Percentiles rank a stretch among this genome's conserved stretches.
Evolutionary conservation across 2,888 invertebrate genomes (phyloP).

Genomic region (Trachelus troglodyta): DNA sequence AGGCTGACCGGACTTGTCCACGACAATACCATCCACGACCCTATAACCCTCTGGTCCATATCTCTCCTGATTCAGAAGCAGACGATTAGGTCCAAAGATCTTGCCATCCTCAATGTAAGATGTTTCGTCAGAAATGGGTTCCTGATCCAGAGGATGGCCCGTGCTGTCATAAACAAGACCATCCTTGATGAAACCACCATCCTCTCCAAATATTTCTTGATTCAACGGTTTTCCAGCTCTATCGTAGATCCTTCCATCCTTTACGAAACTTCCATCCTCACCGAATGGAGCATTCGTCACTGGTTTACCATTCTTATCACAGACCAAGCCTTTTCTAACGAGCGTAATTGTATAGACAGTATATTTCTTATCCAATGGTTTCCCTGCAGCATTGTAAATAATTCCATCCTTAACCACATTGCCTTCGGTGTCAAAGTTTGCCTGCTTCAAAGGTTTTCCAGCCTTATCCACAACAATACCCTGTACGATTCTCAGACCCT

Average conservation of each 20-base stretch:
- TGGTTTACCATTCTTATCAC: constrained; percentile 55
- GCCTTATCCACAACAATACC: constrained; percentile 52
- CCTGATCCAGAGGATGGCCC: constrained; percentile 48
- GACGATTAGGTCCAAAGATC: constrained; percentile 19
- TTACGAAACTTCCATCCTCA: constrained; percentile 52
- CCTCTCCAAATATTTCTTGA: constrained; percentile 51
- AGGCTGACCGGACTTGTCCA: constrained; percentile 15
- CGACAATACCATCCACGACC: constrained; percentile 17
- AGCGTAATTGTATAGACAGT: constrained; percentile 51
- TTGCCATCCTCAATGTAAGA: constrained; percentile 23
- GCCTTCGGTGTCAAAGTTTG: constrained; percentile 54
- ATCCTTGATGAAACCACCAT: constrained; percentile 51
- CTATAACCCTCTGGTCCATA: constrained; percentile 21
- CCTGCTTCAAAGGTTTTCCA: constrained; percentile 54
- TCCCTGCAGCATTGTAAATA: constrained; percentile 48
- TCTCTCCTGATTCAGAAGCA: constrained; percentile 19
- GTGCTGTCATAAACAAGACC: constrained; percentile 48
- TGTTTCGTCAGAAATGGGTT: constrained; percentile 21
- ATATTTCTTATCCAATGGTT: constrained; percentile 57
- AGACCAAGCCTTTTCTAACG: constrained; percentile 52
- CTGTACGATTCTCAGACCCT: constrained; percentile 53
- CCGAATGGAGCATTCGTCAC: constrained; percentile 48
- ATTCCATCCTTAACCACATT: constrained; percentile 58
- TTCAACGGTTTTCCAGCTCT: constrained; percentile 52
- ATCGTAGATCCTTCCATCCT: constrained; percentile 56